Evolutionary conservation across 2,888 invertebrate genomes (phyloP), one percentile per base, ranked within the genome.

Genomic region (Charanyca ferruginea): DNA sequence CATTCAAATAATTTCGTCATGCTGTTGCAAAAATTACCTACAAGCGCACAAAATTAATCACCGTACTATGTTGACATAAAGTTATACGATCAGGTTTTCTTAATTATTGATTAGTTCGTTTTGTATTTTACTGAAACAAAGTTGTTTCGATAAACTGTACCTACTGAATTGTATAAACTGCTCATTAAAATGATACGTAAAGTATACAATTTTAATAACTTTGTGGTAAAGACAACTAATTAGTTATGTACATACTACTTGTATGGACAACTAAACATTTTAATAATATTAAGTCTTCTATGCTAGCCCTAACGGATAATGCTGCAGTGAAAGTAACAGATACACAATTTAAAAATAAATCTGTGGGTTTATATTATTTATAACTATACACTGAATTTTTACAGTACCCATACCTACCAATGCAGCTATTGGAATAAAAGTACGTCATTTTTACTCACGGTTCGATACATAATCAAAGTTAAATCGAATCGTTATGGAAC

Each of bases 401-500:
- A 35, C n/a, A 20, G 13, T 8, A n/a, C n/a, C n/a, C n/a, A n/a
- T 3, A 41, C 13, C 13, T 22, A 32, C 28, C 25, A 51, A 52
- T 44, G 48, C 7, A 44, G 32, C 9, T 45, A 47, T 18, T 38
- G 20, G 23, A 59, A 54, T 22, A 47, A 20, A 45, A 41, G 44
- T 42, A 58, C 11, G 11, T 25, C n/a, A 16, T 42, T 68, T 58
- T 23, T 60, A n/a, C n/a, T 58, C 53, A 74, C 28, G 74, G 74
- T 70, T 25, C 55, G 35, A 38, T 41, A 45, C 25, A 45, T 70
- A 74, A 72, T 61, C 60, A 47, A 41, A 47, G 66, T 59, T 74
- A 64, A 66, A 68, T 60, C 42, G 49, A 65, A 65, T 42, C 54
- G 49, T 66, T 58, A 70, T 32, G 66, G 45, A 58, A 72, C 32